Conservation (phyloP, 2,113 vertebrate genomes). For the Vimba vimba region DNA sequence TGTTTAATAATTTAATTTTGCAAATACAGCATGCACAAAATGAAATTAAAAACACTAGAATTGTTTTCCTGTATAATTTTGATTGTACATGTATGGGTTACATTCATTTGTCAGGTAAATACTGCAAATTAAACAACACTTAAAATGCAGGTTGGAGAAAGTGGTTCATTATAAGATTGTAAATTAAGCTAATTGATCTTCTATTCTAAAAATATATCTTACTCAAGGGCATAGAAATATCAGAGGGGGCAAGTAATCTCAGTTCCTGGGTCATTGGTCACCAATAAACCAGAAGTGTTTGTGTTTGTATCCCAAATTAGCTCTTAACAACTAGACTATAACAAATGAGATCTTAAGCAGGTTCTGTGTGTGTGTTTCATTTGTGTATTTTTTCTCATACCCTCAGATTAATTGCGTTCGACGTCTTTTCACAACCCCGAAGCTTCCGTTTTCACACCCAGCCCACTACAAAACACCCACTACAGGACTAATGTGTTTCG, state of each 20-base stretch:
- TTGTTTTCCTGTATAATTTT: neutral
- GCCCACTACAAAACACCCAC: constrained; percentile 26
- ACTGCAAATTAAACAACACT: neutral
- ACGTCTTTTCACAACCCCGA: constrained; percentile 31
- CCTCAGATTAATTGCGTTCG: constrained; percentile 23
- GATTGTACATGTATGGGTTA: neutral
- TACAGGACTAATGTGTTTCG: constrained; percentile 27
- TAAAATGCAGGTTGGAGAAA: neutral
- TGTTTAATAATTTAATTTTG: no score
- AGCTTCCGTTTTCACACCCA: constrained; percentile 32
- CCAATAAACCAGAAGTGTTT: neutral
- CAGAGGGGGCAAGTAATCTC: neutral
- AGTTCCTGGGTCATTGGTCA: neutral
- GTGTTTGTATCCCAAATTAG: neutral
- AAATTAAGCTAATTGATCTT: neutral
- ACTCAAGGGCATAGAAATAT: neutral
- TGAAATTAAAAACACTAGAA: no score
- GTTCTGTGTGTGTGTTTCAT: neutral
- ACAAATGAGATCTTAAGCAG: neutral
- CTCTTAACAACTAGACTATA: neutral
- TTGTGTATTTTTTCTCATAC: constrained; percentile 31
- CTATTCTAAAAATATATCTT: neutral
- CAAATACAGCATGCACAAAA: no score
- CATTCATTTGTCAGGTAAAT: neutral
- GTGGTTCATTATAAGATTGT: neutral